Evolutionary conservation across 2,113 vertebrate species (phyloP), one percentile per base, ranked within the genome.

Genomic region (Xerus inauris): DNA sequence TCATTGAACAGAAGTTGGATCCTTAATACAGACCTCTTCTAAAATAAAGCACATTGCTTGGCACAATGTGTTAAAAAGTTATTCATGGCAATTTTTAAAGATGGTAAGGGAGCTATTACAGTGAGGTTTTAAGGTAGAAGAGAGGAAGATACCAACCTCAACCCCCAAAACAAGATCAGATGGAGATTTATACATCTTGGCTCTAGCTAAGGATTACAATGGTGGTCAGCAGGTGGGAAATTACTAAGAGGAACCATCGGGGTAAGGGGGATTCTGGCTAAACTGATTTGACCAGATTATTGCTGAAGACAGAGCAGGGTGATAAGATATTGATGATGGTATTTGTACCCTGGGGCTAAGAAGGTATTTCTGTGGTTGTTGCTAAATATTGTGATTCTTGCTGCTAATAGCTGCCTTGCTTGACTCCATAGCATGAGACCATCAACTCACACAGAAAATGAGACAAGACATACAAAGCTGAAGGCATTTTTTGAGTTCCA

Each of bases 11-110:
- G 88, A 96, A 76, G n/a, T 26, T 75, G 95, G 64, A 96, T 64
- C 94, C 10, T 93, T 94, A 88, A 97, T 97, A 90, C 24, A 96
- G 95, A 93, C 0, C 38, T 96, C 97, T 98, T 92, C 47, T 89
- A 86, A 95, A 91, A 79, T 72, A 79, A 94, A 94, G 67, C 26
- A 35, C 30, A 54, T 79, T 89, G 35, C 64, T 71, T 69, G 32
- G 62, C n/a, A 65, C 14, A 38, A 2, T 13, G 10, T 30, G 13
- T 81, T 90, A 85, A 86, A 90, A 83, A 83, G 28, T 47, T 17
- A 38, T 20, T 62, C 54, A 49, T 82, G 28, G 35, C 7, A 59
- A 9, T 75, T 73, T 17, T 69, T n/a, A 85, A 54, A 89, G 59
- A 65, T 20, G 7, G 24, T 65, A 86, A 64, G 38, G 13, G 26